A percentile compares a stretch with the other conserved stretches of the same genome.
phyloP scores from a whole-genome alignment of 2,888 invertebrate genomes.

The Adelognathus sp. region DNA sequence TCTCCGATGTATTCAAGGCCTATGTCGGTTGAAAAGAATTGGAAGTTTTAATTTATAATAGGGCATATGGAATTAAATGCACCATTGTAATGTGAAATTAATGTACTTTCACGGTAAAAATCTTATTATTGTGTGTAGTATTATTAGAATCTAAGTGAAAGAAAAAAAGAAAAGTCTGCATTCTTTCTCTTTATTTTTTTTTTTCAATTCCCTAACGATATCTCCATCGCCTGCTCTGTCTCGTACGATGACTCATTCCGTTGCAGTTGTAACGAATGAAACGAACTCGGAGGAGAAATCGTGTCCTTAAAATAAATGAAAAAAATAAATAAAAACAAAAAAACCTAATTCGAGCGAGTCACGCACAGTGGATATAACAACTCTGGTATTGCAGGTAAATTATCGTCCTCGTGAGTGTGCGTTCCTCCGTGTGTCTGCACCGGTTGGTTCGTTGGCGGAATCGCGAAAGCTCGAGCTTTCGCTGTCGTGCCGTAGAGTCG shows the following conservation, averaged over 20 bases:
- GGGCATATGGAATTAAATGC: no score
- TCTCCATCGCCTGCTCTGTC: no score
- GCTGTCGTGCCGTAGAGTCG: constrained; percentile 40
- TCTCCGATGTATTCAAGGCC: no score
- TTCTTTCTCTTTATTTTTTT: no score
- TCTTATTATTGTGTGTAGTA: no score
- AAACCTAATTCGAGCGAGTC: constrained; percentile 16
- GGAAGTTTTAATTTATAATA: no score
- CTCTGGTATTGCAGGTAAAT: constrained; percentile 20
- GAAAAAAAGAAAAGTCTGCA: no score
- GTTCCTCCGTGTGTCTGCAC: not conserved
- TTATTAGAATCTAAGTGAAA: no score
- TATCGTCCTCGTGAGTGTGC: constrained; percentile 19
- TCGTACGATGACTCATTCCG: not conserved
- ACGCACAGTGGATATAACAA: constrained; percentile 19
- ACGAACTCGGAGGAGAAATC: not conserved
- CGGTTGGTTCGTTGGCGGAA: constrained; percentile 22
- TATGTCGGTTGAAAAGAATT: no score
- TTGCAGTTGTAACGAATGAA: not conserved
- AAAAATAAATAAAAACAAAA: constrained; percentile 10
- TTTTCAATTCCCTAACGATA: no score
- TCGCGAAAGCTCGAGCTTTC: constrained; percentile 29
- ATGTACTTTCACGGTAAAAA: no score
- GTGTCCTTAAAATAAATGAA: constrained; percentile 12
- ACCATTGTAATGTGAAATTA: no score